A percentile compares a stretch with the other conserved stretches of the same genome.
Evolutionary conservation across 2,888 invertebrate genomes (phyloP).

Genomic region (Coenonympha glycerion): DNA sequence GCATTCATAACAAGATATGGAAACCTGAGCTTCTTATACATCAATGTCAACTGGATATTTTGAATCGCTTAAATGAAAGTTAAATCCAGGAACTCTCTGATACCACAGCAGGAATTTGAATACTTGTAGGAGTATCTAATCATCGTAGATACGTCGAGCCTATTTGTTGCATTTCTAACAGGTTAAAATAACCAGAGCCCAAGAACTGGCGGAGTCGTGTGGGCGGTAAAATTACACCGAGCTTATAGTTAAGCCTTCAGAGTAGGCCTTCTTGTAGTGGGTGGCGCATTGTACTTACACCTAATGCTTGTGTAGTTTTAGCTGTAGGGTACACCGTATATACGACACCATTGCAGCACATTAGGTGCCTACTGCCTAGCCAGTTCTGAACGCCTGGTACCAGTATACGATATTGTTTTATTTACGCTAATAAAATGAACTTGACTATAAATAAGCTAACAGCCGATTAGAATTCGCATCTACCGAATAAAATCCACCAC

Average conservation of each 20-base stretch:
- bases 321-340: constrained; percentile 47
- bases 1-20: too few species aligned
- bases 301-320: constrained; percentile 36
- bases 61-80: too few species aligned
- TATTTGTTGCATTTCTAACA: constrained; percentile 6
- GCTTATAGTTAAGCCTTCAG: constrained; percentile 21
- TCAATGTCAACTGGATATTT: too few species aligned
- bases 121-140: too few species aligned
- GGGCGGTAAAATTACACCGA: constrained; percentile 13
- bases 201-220: background rate
- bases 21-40: too few species aligned
- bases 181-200: background rate
- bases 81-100: too few species aligned
- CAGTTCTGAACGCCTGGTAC: constrained; percentile 27
- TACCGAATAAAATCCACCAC: too few species aligned
- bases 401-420: constrained; percentile 41
- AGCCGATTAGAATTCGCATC: background rate
- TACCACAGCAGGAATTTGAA: too few species aligned
- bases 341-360: constrained; percentile 61
- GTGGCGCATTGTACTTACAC: constrained; percentile 40
- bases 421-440: too few species aligned
- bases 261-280: constrained; percentile 43
- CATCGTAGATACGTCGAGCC: too few species aligned
- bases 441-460: too few species aligned
- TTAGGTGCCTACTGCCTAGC: too few species aligned